Conservation (phyloP, 2,888 invertebrate species). For the Meliscaeva auricollis region DNA sequence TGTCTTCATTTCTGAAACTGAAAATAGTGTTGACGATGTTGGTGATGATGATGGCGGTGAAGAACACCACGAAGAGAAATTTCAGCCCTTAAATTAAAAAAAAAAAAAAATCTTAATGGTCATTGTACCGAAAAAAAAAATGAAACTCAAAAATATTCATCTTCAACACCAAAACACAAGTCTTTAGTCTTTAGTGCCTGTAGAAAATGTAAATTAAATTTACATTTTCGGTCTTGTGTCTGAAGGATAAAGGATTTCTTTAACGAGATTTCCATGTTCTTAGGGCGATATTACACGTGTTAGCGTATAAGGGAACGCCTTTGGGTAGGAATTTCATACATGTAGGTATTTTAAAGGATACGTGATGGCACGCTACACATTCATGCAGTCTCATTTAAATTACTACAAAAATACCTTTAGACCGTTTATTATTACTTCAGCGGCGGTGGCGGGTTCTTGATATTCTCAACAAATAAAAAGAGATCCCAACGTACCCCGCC, state of each 20-base stretch:
- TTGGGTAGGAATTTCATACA: background rate
- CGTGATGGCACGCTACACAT: conserved; percentile 50
- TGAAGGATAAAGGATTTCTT: conserved; percentile 20
- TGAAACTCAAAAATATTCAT: conserved; percentile 39
- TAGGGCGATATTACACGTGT: conserved; percentile 49
- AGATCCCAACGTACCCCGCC: conserved; percentile 24
- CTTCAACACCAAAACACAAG: background rate
- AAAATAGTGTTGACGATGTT: conserved; percentile 10
- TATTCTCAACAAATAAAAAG: conserved; percentile 28
- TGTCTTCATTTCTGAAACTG: background rate
- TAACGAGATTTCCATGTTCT: conserved; percentile 35
- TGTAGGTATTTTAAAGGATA: conserved; percentile 6
- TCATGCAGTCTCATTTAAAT: conserved; percentile 49
- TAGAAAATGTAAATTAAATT: conserved; percentile 42
- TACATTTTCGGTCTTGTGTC: conserved; percentile 44
- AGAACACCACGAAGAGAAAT: conserved; percentile 47
- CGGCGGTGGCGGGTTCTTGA: conserved; percentile 49
- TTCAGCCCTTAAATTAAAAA: conserved; percentile 12
- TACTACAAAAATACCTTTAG: conserved; percentile 4
- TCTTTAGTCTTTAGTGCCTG: background rate
- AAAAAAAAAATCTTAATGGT: conserved; percentile 48
- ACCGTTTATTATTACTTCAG: conserved; percentile 24
- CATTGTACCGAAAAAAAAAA: conserved; percentile 50
- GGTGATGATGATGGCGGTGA: background rate
- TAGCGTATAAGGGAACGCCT: conserved; percentile 29